Percentiles rank a stretch among this genome's conserved stretches.
phyloP scores from a whole-genome alignment of 1,140 invertebrate genomes.

The Agrypnia vestita region DNA sequence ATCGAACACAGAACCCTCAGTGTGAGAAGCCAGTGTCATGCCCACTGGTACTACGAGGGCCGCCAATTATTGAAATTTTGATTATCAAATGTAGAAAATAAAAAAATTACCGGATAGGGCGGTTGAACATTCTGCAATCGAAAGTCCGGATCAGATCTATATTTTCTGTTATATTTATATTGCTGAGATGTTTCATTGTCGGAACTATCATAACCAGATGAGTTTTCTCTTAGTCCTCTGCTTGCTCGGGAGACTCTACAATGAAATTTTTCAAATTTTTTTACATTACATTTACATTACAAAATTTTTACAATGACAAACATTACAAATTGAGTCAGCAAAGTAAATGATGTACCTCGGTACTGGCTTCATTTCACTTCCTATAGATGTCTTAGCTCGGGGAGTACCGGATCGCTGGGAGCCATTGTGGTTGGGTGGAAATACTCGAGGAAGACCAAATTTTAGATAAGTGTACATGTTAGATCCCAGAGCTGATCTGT shows the following conservation, averaged over 20 bases:
- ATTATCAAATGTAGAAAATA: not conserved
- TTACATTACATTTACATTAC: slow-evolving; percentile 8
- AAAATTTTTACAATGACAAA: not conserved
- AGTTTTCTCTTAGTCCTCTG: slow-evolving; percentile 72
- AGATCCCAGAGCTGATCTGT: slow-evolving; percentile 84
- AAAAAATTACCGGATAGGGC: slow-evolving; percentile 70
- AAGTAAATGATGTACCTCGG: slow-evolving; percentile 64
- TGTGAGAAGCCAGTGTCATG: no score
- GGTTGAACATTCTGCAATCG: slow-evolving; percentile 75
- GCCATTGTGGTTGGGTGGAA: slow-evolving; percentile 83
- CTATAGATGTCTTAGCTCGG: slow-evolving; percentile 72
- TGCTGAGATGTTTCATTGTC: slow-evolving; percentile 79
- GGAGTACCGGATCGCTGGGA: slow-evolving; percentile 76
- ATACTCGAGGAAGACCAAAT: slow-evolving; percentile 91
- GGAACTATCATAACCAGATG: slow-evolving; percentile 91
- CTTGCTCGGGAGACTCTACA: slow-evolving; percentile 69
- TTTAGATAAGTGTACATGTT: slow-evolving; percentile 96
- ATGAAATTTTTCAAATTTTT: not conserved
- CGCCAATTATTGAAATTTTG: no score
- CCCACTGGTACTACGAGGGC: no score
- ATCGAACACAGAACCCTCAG: no score
- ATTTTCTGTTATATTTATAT: slow-evolving; percentile 79
- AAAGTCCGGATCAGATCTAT: slow-evolving; percentile 89
- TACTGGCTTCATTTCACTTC: slow-evolving; percentile 71
- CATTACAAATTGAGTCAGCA: not conserved